Conservation (phyloP, 2,113 vertebrate species). For the Monarcha castaneiventris region DNA sequence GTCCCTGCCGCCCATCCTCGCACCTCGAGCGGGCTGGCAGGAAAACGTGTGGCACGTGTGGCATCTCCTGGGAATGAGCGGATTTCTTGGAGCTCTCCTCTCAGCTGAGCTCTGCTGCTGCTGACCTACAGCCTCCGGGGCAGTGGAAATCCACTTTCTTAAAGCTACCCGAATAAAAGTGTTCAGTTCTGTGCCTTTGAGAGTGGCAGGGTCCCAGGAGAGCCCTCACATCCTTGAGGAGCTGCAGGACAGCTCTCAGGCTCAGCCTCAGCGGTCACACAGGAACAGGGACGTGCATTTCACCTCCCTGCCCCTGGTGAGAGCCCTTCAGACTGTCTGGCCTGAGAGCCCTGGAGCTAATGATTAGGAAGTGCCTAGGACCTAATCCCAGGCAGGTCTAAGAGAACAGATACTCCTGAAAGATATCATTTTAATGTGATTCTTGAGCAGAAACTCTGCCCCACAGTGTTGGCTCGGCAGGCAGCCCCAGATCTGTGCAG, state of each 20-base stretch:
- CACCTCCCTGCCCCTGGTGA: not conserved
- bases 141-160: not conserved
- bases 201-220: not conserved
- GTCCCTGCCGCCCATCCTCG: not conserved
- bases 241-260: not conserved
- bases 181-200: not conserved
- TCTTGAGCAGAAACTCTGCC: not conserved
- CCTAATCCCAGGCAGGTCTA: not conserved
- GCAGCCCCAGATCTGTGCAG: not conserved
- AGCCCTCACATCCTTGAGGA: not conserved
- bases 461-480: not conserved
- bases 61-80: not conserved
- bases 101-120: not conserved
- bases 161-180: not conserved
- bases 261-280: not conserved
- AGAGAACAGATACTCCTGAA: not conserved
- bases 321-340: not conserved
- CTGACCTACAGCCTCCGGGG: not conserved
- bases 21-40: not conserved
- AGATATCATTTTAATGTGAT: not conserved
- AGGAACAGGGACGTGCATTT: not conserved
- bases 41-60: not conserved
- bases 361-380: not conserved
- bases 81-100: not conserved
- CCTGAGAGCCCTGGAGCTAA: not conserved